Base-by-base conservation (phyloP, 1,140 invertebrate species). In the Mylabris phalerata region DNA sequence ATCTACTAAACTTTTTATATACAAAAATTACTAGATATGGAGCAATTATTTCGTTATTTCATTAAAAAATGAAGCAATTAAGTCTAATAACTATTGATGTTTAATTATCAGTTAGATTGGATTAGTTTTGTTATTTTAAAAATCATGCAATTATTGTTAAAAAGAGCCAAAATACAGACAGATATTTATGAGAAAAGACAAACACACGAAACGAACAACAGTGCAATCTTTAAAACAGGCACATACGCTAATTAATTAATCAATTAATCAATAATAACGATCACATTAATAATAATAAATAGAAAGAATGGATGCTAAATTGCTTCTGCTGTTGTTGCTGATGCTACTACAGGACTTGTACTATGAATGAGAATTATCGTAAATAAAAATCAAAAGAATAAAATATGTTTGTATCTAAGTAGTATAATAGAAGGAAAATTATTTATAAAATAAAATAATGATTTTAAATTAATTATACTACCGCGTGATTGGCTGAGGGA, bases 401-500 rank as follows among this genome's bases (percentile, higher is more conserved):
- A n/a, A 42, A 58, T 6, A 51, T 10, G 9, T 54, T 10, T 25
- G 3, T n/a, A 42, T 42, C 41, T 42, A 42, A n/a, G 41, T 9
- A 42, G 11, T 51, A 55, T 42, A 59, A 49, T 58, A 56, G 50
- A 56, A 59, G 54, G 57, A 64, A 61, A 58, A 19, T 19, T 19
- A 19, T 19, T 19, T 19, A 19, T 19, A 19, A 19, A 19, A 19
- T 19, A 64, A 57, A 55, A 47, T 48, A 27, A 48, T 62, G 66
- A 64, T 71, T 62, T 59, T 67, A 71, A 67, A 71, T 66, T 61
- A 71, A 71, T 68, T 55, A 76, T 76, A 77, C 75, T 77, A 77
- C 76, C 76, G 73, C 75, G 71, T 75, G 72, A 75, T 76, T 77
- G 63, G 73, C 70, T 68, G 73, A 71, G 62, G 71, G 71, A 67